Evolutionary conservation across 2,888 invertebrate genomes (phyloP).

Genomic region (Tribolium freemani): DNA sequence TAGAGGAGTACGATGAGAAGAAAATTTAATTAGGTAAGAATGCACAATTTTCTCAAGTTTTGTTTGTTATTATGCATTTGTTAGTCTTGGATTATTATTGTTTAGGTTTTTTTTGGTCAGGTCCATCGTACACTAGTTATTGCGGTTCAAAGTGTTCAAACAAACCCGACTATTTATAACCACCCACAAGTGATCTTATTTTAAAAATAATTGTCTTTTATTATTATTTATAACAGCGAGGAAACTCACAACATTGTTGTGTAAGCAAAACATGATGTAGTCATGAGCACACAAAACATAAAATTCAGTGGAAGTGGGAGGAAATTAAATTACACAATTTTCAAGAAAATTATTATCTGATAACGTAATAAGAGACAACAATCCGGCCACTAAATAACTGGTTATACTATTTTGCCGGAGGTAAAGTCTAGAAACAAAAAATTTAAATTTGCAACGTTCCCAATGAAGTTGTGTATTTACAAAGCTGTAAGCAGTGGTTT

Average conservation of each 20-base stretch:
- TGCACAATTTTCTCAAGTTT: background rate
- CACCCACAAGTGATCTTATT: constrained; percentile 1
- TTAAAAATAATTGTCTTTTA: background rate
- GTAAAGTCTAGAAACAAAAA: background rate
- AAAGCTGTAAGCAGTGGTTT: background rate
- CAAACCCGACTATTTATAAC: constrained; percentile 4
- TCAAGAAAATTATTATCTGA: background rate
- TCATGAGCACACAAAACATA: background rate
- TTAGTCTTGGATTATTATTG: background rate
- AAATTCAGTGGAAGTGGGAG: background rate
- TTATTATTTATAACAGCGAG: background rate
- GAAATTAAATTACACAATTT: background rate
- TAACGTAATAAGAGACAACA: background rate
- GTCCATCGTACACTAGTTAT: background rate
- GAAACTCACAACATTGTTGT: background rate
- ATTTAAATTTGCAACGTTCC: background rate
- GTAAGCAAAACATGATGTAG: background rate
- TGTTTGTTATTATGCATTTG: background rate
- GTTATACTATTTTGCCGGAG: background rate
- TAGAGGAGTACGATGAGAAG: constrained; percentile 46
- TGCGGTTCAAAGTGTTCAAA: background rate
- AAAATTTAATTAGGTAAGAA: constrained; percentile 52
- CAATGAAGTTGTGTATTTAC: background rate
- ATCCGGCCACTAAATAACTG: background rate
- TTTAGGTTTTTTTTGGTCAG: background rate